Percentiles rank a stretch among this genome's conserved stretches.
phyloP scores from a whole-genome alignment of 2,888 invertebrate genomes.

The Polia nebulosa region DNA sequence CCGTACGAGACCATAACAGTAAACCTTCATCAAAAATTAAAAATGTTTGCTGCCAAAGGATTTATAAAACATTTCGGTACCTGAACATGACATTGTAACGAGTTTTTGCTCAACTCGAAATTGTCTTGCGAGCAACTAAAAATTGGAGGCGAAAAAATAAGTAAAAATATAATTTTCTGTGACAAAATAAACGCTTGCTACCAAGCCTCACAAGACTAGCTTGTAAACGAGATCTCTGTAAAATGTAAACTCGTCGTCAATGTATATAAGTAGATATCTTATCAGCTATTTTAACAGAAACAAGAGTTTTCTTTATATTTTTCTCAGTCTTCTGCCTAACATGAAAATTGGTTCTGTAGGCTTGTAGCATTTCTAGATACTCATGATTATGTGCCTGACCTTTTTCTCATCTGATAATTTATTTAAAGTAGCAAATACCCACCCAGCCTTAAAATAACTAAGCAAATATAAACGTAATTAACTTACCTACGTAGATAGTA shows the following conservation, averaged over 20 bases:
- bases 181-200: conserved; percentile 16
- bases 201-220: conserved; percentile 13
- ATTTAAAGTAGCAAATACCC: not conserved
- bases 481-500: not conserved
- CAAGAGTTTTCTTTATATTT: conserved; percentile 2
- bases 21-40: conserved; percentile 62
- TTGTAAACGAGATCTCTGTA: conserved; percentile 18
- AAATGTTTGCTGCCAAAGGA: conserved; percentile 57
- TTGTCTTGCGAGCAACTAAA: conserved; percentile 26
- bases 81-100: conserved; percentile 39
- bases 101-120: conserved; percentile 52
- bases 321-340: conserved; percentile 1
- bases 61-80: conserved; percentile 60
- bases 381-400: conserved; percentile 14
- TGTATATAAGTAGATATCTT: conserved; percentile 13
- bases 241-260: conserved; percentile 42
- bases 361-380: conserved; percentile 5
- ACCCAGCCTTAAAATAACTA: not conserved
- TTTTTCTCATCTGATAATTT: conserved; percentile 8
- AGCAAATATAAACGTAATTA: not conserved
- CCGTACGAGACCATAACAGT: conserved; percentile 54
- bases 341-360: not conserved
- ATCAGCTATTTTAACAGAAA: conserved; percentile 7
- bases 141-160: conserved; percentile 28
- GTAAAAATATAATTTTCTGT: conserved; percentile 5